These are phyloP conservation scores for Noctua janthe DNA, from an alignment of 2,888 invertebrate genomes.

Conservation along the genomic window DNA sequence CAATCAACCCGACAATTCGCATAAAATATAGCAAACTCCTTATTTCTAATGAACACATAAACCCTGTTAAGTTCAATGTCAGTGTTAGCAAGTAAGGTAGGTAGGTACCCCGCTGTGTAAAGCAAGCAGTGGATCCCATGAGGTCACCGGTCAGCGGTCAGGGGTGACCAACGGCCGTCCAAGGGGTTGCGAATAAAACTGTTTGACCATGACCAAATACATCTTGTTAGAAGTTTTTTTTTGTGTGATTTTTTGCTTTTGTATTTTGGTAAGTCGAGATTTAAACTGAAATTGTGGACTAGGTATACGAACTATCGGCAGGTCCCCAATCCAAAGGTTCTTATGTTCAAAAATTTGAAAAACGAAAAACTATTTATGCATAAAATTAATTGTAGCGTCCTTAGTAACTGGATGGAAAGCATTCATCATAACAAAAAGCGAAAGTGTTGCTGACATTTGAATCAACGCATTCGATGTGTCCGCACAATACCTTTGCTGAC, in stretches of 20 bases:
- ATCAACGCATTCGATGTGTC: constrained; percentile 10
- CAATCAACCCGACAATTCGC: background rate
- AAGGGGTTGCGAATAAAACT: constrained; percentile 85
- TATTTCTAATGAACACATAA: constrained; percentile 38
- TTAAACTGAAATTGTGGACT: background rate
- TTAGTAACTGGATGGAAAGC: background rate
- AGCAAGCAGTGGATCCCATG: constrained; percentile 82
- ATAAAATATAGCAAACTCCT: background rate
- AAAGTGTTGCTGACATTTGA: constrained; percentile 25
- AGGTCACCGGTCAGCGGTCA: constrained; percentile 86
- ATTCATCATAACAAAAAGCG: constrained; percentile 14
- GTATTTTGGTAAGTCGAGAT: background rate
- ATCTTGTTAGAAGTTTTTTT: constrained; percentile 41
- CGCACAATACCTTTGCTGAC: constrained; percentile 20
- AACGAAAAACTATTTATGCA: background rate
- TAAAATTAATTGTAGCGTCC: background rate
- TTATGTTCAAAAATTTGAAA: background rate
- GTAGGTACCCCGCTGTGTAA: constrained; percentile 24
- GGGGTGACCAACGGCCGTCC: constrained; percentile 86
- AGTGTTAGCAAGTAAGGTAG: constrained; percentile 62
- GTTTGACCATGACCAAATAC: constrained; percentile 72
- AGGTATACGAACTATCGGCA: background rate
- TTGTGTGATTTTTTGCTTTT: background rate
- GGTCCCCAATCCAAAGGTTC: background rate
- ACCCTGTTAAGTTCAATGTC: constrained; percentile 80